Base-by-base conservation (phyloP, 2,113 vertebrate species). In the Morone chrysops region DNA sequence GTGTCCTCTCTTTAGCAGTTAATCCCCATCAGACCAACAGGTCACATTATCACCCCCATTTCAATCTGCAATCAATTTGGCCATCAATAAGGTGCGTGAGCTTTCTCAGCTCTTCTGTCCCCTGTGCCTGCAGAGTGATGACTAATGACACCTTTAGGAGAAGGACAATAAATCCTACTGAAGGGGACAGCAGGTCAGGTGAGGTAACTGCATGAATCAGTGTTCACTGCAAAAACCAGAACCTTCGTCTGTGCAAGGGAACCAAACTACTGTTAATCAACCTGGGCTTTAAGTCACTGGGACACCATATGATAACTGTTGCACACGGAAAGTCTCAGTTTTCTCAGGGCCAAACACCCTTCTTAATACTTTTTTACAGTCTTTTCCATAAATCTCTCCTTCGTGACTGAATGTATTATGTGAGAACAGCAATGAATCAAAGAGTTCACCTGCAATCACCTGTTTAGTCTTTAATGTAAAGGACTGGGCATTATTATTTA, bases 21-120 rank as follows among this genome's bases (percentile, higher is more conserved):
- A 89, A 91, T 91, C 81, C 60, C 78, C 62, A 79, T 82, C 78
- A 87, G 89, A 57, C 53, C 79, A 74, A 63, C 63, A 78, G 76
- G 78, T 87, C 75, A 68, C 78, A 82, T 87, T 90, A 91, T 92
- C 70, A 62, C 76, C 84, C 31, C 80, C 62, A 75, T 92, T 91
- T 80, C 69, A 84, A 89, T 88, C 75, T 73, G 82, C 56, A 80
- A 86, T 82, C 84, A 86, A 81, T 89, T 25, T 0, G 4, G 61
- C 71, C 81, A 85, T 85, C 84, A 89, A 82, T 85, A 75, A 80
- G 36, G 70, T 40, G 51, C 13, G 67, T 51, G 72, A 14, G 53
- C 81, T 76, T 86, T 65, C 70, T 78, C 85, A 84, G 82, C 78
- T 88, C 22, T 45, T 75, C 75, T 72, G 75, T 71, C 78, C 48